These are phyloP conservation scores for Tetraneura akinire DNA, from an alignment of 1,140 invertebrate species.

Conservation along the genomic window DNA sequence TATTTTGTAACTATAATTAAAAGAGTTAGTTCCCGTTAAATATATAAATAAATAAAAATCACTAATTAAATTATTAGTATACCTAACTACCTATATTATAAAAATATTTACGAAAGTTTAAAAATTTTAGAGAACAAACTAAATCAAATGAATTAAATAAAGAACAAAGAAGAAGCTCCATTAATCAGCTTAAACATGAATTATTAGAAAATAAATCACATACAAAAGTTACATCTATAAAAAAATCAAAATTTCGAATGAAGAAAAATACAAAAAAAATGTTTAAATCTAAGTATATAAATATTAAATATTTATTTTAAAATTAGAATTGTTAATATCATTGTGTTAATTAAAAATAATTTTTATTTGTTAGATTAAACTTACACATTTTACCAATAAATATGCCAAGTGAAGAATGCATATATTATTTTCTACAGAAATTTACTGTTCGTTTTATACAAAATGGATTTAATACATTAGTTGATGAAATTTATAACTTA, in stretches of 20 bases:
- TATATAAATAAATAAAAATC: too few species aligned
- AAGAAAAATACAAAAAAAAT: constrained; percentile 26
- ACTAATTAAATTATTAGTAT: too few species aligned
- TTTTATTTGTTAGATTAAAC: neutral
- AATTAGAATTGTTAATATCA: too few species aligned
- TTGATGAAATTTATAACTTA: constrained; percentile 34
- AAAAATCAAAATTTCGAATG: neutral
- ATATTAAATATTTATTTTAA: too few species aligned
- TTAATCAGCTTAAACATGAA: constrained; percentile 7
- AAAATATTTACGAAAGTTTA: neutral
- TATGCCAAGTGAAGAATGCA: neutral
- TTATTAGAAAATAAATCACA: neutral
- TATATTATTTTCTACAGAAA: constrained; percentile 35
- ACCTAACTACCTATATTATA: constrained; percentile 1
- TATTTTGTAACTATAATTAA: too few species aligned
- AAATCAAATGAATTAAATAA: neutral
- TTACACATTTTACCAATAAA: neutral
- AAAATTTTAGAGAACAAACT: neutral
- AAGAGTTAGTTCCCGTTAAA: too few species aligned
- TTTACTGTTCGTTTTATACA: constrained; percentile 30
- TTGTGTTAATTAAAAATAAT: too few species aligned
- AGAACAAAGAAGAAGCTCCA: neutral
- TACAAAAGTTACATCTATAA: neutral
- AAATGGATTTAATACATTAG: constrained; percentile 20
- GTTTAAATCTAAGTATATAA: neutral